Evolutionary conservation across 2,113 vertebrate genomes (phyloP), one percentile per base, ranked within the genome.

Genomic region (Perca fluviatilis): DNA sequence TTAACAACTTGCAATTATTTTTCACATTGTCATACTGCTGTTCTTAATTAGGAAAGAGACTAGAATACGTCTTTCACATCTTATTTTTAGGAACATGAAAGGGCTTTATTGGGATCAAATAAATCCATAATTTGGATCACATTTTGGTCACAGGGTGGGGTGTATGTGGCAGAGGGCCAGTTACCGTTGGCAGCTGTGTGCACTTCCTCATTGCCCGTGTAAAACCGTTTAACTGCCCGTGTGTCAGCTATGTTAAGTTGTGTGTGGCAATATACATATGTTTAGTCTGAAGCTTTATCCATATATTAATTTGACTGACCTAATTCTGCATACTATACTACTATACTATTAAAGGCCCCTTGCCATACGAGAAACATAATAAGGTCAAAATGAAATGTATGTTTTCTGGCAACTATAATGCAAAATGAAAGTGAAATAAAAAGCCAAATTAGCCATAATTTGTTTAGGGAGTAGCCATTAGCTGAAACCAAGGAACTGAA

Each of bases 201-300:
- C 19, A 72, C 62, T 91, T 91, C 89, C 88, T 89, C 21, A 15
- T 79, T 16, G 30, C 13, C 19, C 9, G 4, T 54, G 14, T 40
- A 27, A 69, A 80, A 73, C 68, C 0, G 57, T 76, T 74, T 18
- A 61, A 67, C 75, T n/a, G n/a, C n/a, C n/a, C n/a, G 14, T 16
- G 25, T 66, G 58, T n/a, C 71, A 57, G 49, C 19, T 33, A 1
- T 2, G 0, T 15, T 63, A 46, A 60, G 40, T 49, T 65, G 25
- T 36, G 33, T 25, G 27, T n/a, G 6, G 58, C 50, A 40, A 11
- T 47, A 13, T 15, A 23, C 16, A 30, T 40, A 3, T 21, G 21
- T 61, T 60, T 36, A 78, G 54, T 79, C 12, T 27, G 19, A n/a
- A 51, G 5, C 19, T 50, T 56, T 9, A 18, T 30, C 6, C 7